Evolutionary conservation across 2,888 invertebrate species (phyloP).

Genomic region (Drosophila acutilabella): DNA sequence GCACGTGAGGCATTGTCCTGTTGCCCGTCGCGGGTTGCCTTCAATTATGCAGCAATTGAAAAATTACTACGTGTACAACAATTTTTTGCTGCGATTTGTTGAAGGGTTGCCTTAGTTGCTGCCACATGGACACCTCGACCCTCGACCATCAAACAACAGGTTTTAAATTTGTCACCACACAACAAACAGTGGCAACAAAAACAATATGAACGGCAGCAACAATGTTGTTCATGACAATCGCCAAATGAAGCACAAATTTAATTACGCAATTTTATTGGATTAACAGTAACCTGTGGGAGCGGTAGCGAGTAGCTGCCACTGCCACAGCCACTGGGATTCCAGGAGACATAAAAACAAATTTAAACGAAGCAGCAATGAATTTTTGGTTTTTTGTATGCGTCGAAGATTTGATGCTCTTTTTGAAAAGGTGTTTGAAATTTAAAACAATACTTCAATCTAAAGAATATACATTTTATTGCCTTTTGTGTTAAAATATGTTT

Average conservation of each 20-base stretch:
- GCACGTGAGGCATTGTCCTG: constrained; percentile 57
- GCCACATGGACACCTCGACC: background rate
- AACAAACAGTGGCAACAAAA: constrained; percentile 60
- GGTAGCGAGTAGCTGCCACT: constrained; percentile 15
- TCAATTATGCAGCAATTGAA: constrained; percentile 85
- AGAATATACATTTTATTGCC: too few relatives aligned
- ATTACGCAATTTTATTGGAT: constrained; percentile 85
- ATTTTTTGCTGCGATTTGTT: constrained; percentile 52
- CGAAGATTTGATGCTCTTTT: background rate
- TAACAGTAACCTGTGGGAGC: constrained; percentile 73
- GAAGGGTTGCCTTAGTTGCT: constrained; percentile 50
- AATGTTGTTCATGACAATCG: constrained; percentile 67
- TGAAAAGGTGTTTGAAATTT: background rate
- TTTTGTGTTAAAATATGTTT: too few relatives aligned
- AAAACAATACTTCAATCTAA: too few relatives aligned
- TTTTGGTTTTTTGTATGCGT: background rate
- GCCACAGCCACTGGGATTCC: constrained; percentile 6
- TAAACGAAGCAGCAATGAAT: constrained; percentile 37
- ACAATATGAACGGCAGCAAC: constrained; percentile 13
- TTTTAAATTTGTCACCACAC: constrained; percentile 80
- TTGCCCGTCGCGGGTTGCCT: constrained; percentile 58
- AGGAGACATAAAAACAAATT: constrained; percentile 65
- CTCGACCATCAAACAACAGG: constrained; percentile 60
- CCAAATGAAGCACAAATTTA: constrained; percentile 85
- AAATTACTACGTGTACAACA: constrained; percentile 83